phyloP scores from a whole-genome alignment of 2,113 vertebrate genomes.

The Cheirogaleus medius region DNA sequence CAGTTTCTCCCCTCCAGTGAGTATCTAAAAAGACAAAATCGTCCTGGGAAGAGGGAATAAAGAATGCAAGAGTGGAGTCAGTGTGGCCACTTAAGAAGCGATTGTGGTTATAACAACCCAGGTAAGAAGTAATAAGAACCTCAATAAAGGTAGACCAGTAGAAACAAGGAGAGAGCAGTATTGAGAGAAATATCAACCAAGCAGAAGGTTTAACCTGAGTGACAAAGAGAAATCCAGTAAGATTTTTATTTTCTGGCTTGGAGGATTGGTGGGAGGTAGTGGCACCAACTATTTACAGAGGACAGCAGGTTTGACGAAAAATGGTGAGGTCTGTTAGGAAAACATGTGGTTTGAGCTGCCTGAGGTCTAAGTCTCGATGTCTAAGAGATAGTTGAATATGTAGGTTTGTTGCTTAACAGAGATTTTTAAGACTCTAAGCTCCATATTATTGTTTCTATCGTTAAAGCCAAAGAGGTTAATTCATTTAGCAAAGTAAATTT shows the following conservation, averaged over 20 bases:
- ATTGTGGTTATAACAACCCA: neutral
- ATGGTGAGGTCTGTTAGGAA: neutral
- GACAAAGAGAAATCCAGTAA: neutral
- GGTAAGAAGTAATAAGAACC: neutral
- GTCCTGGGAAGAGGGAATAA: neutral
- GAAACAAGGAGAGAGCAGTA: neutral
- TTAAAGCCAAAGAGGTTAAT: conserved; percentile 12
- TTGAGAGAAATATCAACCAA: neutral
- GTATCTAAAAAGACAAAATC: neutral
- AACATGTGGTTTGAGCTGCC: neutral
- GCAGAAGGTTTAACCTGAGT: neutral
- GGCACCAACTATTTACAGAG: neutral
- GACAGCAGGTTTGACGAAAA: neutral
- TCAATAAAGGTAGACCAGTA: neutral
- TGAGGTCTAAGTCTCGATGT: neutral
- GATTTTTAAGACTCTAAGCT: neutral
- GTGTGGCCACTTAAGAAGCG: neutral
- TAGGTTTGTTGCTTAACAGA: neutral
- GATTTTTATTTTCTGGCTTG: neutral
- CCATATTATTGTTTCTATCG: neutral
- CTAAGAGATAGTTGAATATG: neutral
- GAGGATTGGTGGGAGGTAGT: neutral
- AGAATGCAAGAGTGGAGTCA: neutral
- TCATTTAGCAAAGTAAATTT: conserved; percentile 14
- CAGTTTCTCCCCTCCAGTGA: neutral